Evolutionary conservation across 2,113 vertebrate species (phyloP).

Genomic region (Platysternon megacephalum): DNA sequence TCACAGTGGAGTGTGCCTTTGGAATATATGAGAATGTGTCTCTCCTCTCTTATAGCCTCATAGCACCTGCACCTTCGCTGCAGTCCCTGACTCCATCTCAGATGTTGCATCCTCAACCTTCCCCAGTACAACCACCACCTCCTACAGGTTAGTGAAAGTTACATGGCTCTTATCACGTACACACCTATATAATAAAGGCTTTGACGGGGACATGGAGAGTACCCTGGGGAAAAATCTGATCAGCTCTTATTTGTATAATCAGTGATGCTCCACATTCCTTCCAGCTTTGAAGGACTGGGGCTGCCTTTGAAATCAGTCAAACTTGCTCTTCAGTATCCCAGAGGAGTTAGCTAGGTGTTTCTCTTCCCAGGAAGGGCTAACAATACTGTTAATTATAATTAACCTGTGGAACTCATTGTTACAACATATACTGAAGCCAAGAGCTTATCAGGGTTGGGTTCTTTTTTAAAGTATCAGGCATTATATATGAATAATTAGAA

Average conservation of each 20-base stretch:
- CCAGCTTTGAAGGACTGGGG: not conserved
- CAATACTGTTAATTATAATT: not conserved
- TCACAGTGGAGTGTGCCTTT: not conserved
- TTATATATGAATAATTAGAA: not conserved
- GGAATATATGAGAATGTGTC: not conserved
- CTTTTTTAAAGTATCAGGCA: not conserved
- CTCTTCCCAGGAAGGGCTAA: not conserved
- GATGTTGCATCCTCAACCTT: not conserved
- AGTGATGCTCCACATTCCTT: not conserved
- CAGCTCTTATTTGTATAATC: not conserved
- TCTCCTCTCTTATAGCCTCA: constrained; percentile 3
- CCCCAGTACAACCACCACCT: not conserved
- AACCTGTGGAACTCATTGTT: not conserved
- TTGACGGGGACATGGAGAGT: not conserved
- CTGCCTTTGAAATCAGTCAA: not conserved
- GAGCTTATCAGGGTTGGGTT: not conserved
- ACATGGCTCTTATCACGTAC: not conserved
- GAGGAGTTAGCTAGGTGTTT: not conserved
- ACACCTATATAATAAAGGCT: not conserved
- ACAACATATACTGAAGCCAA: not conserved
- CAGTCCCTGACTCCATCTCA: not conserved
- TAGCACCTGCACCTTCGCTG: constrained; percentile 29
- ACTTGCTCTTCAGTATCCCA: not conserved
- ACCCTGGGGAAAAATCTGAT: not conserved
- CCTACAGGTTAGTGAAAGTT: not conserved